Conservation (phyloP, 2,113 vertebrate species). For the Theristicus caerulescens region DNA sequence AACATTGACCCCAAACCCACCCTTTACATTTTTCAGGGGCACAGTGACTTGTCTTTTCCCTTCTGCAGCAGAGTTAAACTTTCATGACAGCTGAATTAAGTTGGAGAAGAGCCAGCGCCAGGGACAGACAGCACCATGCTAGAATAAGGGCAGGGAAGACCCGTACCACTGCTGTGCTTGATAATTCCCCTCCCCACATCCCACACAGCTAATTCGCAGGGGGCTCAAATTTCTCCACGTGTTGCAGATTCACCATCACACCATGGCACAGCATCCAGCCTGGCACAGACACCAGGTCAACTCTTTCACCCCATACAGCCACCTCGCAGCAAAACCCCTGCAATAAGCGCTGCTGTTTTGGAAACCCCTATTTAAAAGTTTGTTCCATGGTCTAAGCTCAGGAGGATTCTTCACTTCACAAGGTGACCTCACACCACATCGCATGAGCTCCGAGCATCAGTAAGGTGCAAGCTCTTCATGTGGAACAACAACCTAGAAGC, state of each 20-base stretch:
- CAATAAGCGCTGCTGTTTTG: neutral
- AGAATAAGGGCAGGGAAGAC: neutral
- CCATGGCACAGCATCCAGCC: neutral
- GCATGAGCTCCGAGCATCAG: neutral
- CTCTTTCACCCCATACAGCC: neutral
- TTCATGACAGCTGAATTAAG: conserved; percentile 1
- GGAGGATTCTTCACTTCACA: neutral
- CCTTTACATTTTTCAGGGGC: neutral
- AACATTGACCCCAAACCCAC: neutral
- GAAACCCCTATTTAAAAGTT: neutral
- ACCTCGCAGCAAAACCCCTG: neutral
- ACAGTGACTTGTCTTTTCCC: neutral
- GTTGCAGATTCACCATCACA: neutral
- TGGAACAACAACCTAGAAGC: neutral
- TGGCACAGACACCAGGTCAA: neutral
- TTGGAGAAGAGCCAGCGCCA: neutral
- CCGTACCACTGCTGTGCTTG: neutral
- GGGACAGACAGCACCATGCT: neutral
- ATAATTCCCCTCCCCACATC: neutral
- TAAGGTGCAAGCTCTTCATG: neutral
- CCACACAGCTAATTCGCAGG: neutral
- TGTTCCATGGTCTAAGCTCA: neutral
- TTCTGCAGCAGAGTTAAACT: conserved; percentile 5
- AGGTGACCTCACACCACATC: neutral
- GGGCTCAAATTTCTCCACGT: neutral